Percentiles rank a stretch among this genome's conserved stretches.
These are phyloP conservation scores for Himantopus leucocephalus DNA, from an alignment of 2,113 vertebrate species.

Conservation along the genomic window DNA sequence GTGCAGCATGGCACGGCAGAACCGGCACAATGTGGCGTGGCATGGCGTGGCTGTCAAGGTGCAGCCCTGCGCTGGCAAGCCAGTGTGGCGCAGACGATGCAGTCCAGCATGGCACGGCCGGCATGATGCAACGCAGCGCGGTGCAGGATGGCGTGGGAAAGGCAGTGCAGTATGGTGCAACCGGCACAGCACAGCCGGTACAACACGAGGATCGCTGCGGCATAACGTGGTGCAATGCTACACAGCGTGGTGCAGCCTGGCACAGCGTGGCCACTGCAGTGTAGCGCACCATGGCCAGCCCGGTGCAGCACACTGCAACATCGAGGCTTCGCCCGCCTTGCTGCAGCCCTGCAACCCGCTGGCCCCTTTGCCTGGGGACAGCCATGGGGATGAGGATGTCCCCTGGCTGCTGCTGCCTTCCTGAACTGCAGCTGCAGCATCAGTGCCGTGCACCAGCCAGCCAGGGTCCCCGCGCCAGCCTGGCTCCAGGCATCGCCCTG, in stretches of 20 bases:
- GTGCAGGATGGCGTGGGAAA: background rate
- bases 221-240: background rate
- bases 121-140: fast-evolving
- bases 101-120: too few species aligned
- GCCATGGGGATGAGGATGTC: fast-evolving
- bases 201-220: background rate
- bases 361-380: background rate
- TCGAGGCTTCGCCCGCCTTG: fast-evolving
- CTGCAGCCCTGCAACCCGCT: background rate
- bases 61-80: background rate
- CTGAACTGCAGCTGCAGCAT: background rate
- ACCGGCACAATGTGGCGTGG: too few species aligned
- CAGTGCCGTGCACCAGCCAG: fast-evolving
- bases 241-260: background rate
- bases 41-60: background rate
- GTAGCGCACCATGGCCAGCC: too few species aligned
- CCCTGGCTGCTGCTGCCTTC: background rate
- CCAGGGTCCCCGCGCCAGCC: background rate
- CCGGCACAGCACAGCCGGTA: background rate
- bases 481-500: background rate
- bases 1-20: fast-evolving
- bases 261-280: fast-evolving
- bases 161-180: background rate
- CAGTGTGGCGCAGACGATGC: background rate
- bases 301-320: background rate